Evolutionary conservation across 2,888 invertebrate genomes (phyloP), one percentile per base, ranked within the genome.

Genomic region (Cyaniris semiargus): DNA sequence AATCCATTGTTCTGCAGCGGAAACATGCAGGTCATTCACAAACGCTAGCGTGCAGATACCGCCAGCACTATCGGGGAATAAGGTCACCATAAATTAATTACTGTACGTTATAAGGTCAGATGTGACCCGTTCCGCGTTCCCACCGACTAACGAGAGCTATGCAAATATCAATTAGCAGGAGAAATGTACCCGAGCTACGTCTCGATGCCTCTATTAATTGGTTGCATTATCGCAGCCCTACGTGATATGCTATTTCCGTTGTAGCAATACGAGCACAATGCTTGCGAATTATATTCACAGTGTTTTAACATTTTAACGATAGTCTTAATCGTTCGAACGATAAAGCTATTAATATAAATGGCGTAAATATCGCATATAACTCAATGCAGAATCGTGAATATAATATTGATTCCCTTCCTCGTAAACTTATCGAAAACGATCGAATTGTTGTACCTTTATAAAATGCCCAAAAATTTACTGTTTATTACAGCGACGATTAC

Each of bases 81-180:
- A 71, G 76, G 71, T 71, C 76, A 58, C 79, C 76, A 78, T 81
- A 81, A 82, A 81, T 81, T 82, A 82, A 82, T 82, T 81, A 80
- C 81, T 81, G 78, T 81, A 81, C 78, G 80, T 81, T 82, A 81
- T 83, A 82, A 83, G 85, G 84, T 85, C 85, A 82, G 85, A 83
- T 84, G 83, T 82, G 81, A 81, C 84, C 81, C 79, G 81, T 83
- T 84, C 85, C 83, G 82, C 81, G 79, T 82, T 82, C 81, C 84
- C 80, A 79, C 76, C 79, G 71, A 74, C 81, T 82, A 82, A 80
- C 80, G 81, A 82, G 83, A 81, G 81, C 80, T 83, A 88, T 87
- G 88, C 87, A 88, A 88, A 90, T 89, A 89, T 88, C 88, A 89
- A 90, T 90, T 90, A 90, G 86, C 82, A 74, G 80, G 82, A 80